These are phyloP conservation scores for Congeria kusceri DNA, from an alignment of 2,888 invertebrate species.

Conservation along the genomic window DNA sequence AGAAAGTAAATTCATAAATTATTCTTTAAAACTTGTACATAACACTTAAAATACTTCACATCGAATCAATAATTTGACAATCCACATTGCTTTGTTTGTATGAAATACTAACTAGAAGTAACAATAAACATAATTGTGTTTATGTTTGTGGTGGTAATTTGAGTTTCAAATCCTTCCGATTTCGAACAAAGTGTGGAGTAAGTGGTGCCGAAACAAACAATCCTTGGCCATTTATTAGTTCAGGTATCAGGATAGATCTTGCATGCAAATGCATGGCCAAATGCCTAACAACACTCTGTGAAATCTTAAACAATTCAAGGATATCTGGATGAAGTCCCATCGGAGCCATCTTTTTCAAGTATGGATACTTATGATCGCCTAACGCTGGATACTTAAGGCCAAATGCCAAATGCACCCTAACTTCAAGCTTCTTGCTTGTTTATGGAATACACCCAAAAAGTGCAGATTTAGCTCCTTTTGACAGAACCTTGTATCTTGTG, in stretches of 20 bases:
- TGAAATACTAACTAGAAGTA: not conserved
- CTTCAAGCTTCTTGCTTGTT: slow-evolving; percentile 87
- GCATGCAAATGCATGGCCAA: slow-evolving; percentile 87
- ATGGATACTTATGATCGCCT: slow-evolving; percentile 88
- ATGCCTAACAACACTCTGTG: slow-evolving; percentile 86
- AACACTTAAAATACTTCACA: too few species aligned
- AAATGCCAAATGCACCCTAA: slow-evolving; percentile 87
- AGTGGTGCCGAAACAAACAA: slow-evolving; percentile 82
- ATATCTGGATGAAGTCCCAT: slow-evolving; percentile 85
- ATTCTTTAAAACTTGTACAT: not conserved
- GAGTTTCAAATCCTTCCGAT: slow-evolving; percentile 82
- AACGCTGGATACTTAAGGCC: slow-evolving; percentile 87
- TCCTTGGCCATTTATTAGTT: slow-evolving; percentile 82
- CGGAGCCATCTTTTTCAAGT: slow-evolving; percentile 85
- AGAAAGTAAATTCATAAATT: not conserved
- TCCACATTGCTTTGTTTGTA: not conserved
- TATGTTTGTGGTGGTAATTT: slow-evolving; percentile 40
- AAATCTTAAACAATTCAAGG: slow-evolving; percentile 84
- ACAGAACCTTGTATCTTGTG: slow-evolving; percentile 81
- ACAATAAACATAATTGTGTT: not conserved
- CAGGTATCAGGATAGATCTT: slow-evolving; percentile 83
- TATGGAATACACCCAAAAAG: slow-evolving; percentile 85
- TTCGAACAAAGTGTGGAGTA: slow-evolving; percentile 83
- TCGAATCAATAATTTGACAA: not conserved
- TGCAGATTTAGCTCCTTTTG: slow-evolving; percentile 78